Evolutionary conservation across 2,888 invertebrate genomes (phyloP).

Genomic region (Rhingia campestris): DNA sequence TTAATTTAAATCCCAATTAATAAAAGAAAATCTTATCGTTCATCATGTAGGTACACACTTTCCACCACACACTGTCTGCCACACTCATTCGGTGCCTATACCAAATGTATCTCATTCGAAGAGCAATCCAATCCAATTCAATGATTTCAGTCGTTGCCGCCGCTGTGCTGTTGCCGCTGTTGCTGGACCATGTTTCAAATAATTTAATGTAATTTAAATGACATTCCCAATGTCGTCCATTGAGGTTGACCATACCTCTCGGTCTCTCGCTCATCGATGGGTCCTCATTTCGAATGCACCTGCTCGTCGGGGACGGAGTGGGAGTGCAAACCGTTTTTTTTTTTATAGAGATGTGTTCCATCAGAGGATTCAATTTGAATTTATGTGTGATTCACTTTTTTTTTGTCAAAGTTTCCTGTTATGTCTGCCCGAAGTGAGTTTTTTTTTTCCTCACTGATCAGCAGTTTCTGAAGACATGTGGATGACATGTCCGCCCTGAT

Average conservation of each 20-base stretch:
- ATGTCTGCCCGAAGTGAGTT: conserved; percentile 34
- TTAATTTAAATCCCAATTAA: background rate
- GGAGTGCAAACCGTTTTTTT: conserved; percentile 51
- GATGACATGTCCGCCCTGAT: conserved; percentile 69
- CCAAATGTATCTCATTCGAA: background rate
- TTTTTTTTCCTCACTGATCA: conserved; percentile 32
- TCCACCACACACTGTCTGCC: conserved; percentile 20
- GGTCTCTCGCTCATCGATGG: conserved; percentile 31
- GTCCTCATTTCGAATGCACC: conserved; percentile 53
- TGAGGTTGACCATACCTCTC: conserved; percentile 30
- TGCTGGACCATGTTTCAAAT: conserved; percentile 75
- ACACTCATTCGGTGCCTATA: background rate
- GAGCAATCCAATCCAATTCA: conserved; percentile 3
- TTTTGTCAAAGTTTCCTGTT: conserved; percentile 42
- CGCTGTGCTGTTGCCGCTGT: conserved; percentile 3
- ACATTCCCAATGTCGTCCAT: conserved; percentile 75
- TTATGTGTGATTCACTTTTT: conserved; percentile 57
- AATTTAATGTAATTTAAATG: conserved; percentile 82
- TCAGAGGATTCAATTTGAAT: conserved; percentile 63
- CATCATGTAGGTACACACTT: background rate
- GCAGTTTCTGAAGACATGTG: conserved; percentile 34
- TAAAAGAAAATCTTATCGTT: background rate
- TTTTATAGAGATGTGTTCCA: conserved; percentile 33
- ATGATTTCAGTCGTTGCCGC: conserved; percentile 27
- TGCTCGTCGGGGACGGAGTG: conserved; percentile 51